phyloP scores from a whole-genome alignment of 1,140 invertebrate species.

The Schmidtea mediterranea region DNA sequence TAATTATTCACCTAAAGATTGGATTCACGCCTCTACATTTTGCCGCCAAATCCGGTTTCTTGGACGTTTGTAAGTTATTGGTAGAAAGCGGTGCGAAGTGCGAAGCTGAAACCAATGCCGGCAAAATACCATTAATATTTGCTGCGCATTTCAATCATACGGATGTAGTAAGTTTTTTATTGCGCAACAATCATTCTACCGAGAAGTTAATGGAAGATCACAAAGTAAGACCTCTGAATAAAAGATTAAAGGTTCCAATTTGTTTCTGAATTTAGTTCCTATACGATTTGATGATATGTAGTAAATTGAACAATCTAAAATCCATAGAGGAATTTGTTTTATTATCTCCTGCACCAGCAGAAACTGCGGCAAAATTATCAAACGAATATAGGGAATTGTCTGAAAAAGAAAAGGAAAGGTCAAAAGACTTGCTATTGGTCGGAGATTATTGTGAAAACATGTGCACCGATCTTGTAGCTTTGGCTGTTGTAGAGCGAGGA shows the following conservation, averaged over 20 bases:
- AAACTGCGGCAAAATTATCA: conserved; percentile 84
- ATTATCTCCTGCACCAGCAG: conserved; percentile 78
- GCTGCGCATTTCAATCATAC: conserved; percentile 70
- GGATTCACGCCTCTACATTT: too few relatives aligned
- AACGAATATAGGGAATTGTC: conserved; percentile 48
- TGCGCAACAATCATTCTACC: conserved; percentile 87
- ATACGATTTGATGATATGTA: conserved; percentile 90
- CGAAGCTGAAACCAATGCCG: conserved; percentile 40
- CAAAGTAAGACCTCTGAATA: conserved; percentile 31
- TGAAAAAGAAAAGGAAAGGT: conserved; percentile 65
- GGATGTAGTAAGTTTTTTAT: conserved; percentile 68
- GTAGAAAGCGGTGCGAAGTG: conserved; percentile 80
- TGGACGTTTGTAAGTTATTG: conserved; percentile 72
- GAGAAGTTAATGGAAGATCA: conserved; percentile 84
- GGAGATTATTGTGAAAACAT: conserved; percentile 81
- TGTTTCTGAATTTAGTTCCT: conserved; percentile 44
- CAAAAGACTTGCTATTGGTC: conserved; percentile 70
- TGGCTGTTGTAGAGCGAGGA: conserved; percentile 48
- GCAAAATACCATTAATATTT: conserved; percentile 80
- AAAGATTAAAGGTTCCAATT: conserved; percentile 9
- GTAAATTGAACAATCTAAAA: conserved; percentile 76
- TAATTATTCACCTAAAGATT: too few relatives aligned
- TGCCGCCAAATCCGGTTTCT: conserved; percentile 68
- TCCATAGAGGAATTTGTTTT: conserved; percentile 86
- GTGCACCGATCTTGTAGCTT: conserved; percentile 72